Percentiles rank a stretch among this genome's conserved stretches.
Evolutionary conservation across 2,113 vertebrate genomes (phyloP).

Genomic region (Eupsittula cactorum): DNA sequence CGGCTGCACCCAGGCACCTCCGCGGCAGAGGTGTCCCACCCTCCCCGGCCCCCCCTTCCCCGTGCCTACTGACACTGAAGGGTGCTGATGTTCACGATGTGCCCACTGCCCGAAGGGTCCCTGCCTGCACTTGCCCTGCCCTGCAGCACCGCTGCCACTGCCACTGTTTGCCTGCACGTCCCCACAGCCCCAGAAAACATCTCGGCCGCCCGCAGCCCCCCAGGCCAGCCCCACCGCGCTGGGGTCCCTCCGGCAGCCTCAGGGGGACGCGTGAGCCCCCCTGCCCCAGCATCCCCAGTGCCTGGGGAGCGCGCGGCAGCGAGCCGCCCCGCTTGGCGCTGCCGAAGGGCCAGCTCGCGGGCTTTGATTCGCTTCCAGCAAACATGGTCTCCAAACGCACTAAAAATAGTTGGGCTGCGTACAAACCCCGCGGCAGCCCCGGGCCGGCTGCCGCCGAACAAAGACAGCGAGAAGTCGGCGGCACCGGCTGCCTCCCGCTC

Average conservation of each 20-base stretch:
- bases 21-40: not conserved
- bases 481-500: not conserved
- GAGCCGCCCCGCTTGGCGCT: not conserved
- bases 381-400: conserved; percentile 3
- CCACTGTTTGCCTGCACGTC: not conserved
- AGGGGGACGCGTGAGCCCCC: not conserved
- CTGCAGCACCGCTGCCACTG: not conserved
- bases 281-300: not conserved
- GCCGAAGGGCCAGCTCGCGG: not conserved
- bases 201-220: not conserved
- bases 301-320: not conserved
- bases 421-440: not conserved
- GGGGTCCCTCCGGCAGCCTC: not conserved
- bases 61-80: not conserved
- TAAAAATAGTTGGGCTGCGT: conserved; percentile 28
- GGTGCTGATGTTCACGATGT: not conserved
- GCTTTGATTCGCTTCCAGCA: not conserved
- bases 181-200: not conserved
- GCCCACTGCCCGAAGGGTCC: not conserved
- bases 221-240: not conserved
- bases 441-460: not conserved
- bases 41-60: not conserved
- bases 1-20: not conserved
- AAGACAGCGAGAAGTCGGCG: not conserved
- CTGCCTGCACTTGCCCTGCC: not conserved